phyloP scores from a whole-genome alignment of 2,888 invertebrate species.

The Stenolophus ochropezus region DNA sequence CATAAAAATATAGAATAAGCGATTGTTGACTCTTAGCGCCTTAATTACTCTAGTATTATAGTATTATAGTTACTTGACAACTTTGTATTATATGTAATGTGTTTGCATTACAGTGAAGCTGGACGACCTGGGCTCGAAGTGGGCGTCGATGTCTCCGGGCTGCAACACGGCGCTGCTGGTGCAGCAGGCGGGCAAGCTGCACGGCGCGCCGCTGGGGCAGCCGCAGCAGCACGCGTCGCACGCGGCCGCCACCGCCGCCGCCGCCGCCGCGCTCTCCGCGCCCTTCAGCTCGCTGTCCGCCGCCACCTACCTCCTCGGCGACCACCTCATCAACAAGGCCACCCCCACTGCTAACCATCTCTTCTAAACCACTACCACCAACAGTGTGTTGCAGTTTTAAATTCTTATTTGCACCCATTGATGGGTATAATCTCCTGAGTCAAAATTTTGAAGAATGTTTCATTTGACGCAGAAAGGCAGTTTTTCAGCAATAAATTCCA shows the following conservation, averaged over 20 bases:
- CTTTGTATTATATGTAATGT: no score
- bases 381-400: no score
- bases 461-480: no score
- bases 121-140: conserved; percentile 73
- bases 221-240: conserved; percentile 73
- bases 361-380: conserved; percentile 79
- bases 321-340: conserved; percentile 76
- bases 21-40: no score
- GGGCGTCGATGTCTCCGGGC: conserved; percentile 71
- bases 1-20: no score
- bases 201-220: conserved; percentile 69
- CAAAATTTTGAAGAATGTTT: no score
- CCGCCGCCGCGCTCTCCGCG: conserved; percentile 78
- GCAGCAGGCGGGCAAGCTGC: conserved; percentile 73
- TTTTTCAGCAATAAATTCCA: no score
- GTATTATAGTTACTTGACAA: no score
- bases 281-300: conserved; percentile 76
- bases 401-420: no score
- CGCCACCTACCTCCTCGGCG: conserved; percentile 78
- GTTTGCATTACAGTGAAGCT: conserved; percentile 70
- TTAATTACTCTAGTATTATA: no score
- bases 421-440: no score
- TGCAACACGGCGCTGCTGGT: conserved; percentile 73
- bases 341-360: conserved; percentile 78
- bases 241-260: conserved; percentile 79